phyloP scores from a whole-genome alignment of 2,888 invertebrate species.

The Stenchaetothrips biformis region DNA sequence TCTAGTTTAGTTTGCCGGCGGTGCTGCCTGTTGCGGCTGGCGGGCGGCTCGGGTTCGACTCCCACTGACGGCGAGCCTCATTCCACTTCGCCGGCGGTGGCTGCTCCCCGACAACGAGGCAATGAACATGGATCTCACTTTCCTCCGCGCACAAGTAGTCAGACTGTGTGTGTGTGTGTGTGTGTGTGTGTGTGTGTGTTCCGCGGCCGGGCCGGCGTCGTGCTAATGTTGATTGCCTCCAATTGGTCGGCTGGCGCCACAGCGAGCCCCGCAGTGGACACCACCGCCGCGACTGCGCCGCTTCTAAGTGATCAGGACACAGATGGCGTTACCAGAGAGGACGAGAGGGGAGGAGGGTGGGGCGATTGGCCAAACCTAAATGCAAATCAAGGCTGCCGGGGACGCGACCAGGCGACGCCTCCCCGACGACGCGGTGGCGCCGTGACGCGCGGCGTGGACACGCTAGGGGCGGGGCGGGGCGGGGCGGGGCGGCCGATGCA shows the following conservation, averaged over 20 bases:
- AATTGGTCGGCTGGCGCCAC: slow-evolving; percentile 30
- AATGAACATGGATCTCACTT: not conserved
- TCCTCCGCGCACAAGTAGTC: not conserved
- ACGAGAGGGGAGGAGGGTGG: not conserved
- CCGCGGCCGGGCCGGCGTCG: slow-evolving; percentile 12
- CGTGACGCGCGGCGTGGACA: not conserved
- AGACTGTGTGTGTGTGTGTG: no score
- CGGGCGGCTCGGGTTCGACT: no score
- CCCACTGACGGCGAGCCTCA: no score
- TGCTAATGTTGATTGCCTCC: slow-evolving; percentile 30
- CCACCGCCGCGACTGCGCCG: not conserved
- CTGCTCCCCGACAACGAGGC: slow-evolving; percentile 36
- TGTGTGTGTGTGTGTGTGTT: not conserved
- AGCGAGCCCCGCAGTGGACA: slow-evolving; percentile 29
- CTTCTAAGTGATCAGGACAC: no score
- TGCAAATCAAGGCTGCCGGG: not conserved
- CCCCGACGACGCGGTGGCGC: not conserved
- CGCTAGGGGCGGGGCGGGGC: not conserved
- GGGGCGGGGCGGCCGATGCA: not conserved
- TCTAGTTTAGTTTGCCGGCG: no score
- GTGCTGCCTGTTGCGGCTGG: no score
- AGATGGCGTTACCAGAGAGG: slow-evolving; percentile 13
- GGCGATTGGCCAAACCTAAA: not conserved
- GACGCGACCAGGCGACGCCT: not conserved
- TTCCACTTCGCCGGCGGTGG: slow-evolving; percentile 32